phyloP scores from a whole-genome alignment of 2,113 vertebrate genomes.

The Cottus gobio region DNA sequence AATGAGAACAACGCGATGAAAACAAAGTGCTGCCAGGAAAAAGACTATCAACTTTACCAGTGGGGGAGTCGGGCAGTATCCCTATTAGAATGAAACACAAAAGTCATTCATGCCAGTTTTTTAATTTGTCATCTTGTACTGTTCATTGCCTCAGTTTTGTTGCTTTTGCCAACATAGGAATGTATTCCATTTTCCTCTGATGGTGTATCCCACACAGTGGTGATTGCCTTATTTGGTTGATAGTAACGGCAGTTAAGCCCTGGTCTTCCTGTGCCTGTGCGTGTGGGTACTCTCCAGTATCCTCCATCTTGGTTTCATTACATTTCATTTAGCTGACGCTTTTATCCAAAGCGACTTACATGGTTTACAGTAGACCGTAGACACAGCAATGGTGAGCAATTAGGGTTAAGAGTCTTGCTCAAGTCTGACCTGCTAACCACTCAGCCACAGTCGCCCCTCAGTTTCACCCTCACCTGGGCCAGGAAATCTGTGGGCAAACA shows the following conservation, averaged over 20 bases:
- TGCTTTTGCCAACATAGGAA: conserved; percentile 8
- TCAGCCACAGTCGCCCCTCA: too few species aligned
- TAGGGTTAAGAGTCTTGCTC: too few species aligned
- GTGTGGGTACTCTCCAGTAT: conserved; percentile 9
- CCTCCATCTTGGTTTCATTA: conserved; percentile 41
- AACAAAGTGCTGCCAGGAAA: not conserved
- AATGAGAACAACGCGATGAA: not conserved
- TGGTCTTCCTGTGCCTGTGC: not conserved
- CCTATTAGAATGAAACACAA: conserved; percentile 13
- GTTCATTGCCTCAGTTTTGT: not conserved
- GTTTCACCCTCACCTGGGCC: conserved; percentile 59
- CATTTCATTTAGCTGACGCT: too few species aligned
- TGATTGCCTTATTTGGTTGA: conserved; percentile 20
- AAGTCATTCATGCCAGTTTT: conserved; percentile 5
- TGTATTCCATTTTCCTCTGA: conserved; percentile 4
- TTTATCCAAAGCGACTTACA: too few species aligned
- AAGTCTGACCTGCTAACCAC: too few species aligned
- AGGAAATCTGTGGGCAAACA: conserved; percentile 64
- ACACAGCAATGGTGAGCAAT: too few species aligned
- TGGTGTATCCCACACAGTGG: conserved; percentile 1
- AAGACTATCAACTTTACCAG: conserved; percentile 9
- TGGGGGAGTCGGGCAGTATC: conserved; percentile 1
- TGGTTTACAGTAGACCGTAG: too few species aligned
- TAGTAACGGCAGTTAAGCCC: conserved; percentile 22
- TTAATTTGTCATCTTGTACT: conserved; percentile 14